phyloP scores from a whole-genome alignment of 2,113 vertebrate species.

The Prolemur simus region DNA sequence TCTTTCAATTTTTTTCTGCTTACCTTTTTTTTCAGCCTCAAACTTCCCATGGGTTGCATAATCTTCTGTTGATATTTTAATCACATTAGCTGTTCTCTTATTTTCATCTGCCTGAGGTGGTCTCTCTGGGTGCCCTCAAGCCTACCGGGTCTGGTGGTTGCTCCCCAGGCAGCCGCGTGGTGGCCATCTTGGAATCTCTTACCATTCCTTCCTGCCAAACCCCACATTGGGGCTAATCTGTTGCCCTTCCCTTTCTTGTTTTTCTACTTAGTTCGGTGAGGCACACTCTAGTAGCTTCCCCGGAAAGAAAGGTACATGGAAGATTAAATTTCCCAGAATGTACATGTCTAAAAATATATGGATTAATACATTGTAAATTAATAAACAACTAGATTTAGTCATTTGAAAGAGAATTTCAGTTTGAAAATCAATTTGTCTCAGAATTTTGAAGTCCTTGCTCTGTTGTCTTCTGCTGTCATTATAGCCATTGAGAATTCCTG shows the following conservation, averaged over 20 bases:
- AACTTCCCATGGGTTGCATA: background rate
- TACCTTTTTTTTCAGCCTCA: background rate
- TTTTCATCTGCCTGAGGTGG: background rate
- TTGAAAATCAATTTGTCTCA: background rate
- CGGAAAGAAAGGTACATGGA: background rate
- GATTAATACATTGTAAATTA: background rate
- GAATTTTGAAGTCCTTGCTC: background rate
- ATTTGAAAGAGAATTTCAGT: background rate
- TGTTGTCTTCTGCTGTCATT: background rate
- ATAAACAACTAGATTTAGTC: background rate
- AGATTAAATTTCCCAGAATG: background rate
- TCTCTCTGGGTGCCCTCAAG: too few species aligned
- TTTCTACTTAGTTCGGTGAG: background rate
- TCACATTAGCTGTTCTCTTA: background rate
- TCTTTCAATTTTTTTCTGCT: background rate
- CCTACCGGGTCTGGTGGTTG: too few species aligned
- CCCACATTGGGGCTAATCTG: background rate
- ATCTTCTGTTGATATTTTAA: background rate
- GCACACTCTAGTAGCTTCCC: background rate
- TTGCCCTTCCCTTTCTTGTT: background rate
- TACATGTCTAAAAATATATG: background rate
- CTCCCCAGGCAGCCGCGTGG: background rate
- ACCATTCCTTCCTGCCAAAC: too few species aligned
- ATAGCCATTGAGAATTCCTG: background rate
- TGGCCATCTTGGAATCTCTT: background rate